These are phyloP conservation scores for Eurytoma adleriae DNA, from an alignment of 2,888 invertebrate genomes.

Conservation along the genomic window DNA sequence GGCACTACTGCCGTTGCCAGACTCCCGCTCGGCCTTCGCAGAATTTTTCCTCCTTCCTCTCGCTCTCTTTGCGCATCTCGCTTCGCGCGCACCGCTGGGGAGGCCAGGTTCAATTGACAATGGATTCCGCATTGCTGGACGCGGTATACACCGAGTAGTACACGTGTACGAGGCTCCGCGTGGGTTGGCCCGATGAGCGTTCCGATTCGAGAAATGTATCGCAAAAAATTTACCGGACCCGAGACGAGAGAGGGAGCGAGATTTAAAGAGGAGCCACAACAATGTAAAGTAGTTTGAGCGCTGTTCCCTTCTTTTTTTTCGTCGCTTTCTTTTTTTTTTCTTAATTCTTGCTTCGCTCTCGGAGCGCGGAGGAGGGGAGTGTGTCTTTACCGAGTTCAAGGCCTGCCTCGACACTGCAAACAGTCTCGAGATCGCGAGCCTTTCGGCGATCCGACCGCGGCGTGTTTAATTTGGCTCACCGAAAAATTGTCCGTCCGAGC, in stretches of 20 bases:
- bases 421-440: constrained; percentile 26
- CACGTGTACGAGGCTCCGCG: constrained; percentile 7
- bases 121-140: constrained; percentile 55
- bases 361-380: background rate
- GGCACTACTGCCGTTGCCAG: background rate
- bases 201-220: constrained; percentile 47
- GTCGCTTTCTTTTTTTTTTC: background rate
- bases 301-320: constrained; percentile 10
- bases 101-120: constrained; percentile 51
- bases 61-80: background rate
- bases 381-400: constrained; percentile 44
- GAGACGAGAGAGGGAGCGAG: constrained; percentile 20
- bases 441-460: constrained; percentile 18
- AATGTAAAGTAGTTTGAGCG: constrained; percentile 47
- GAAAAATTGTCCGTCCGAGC: constrained; percentile 40
- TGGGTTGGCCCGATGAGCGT: background rate
- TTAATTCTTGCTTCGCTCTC: no score
- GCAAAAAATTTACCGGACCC: constrained; percentile 30
- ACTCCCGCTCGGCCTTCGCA: constrained; percentile 40
- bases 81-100: background rate
- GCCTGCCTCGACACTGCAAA: constrained; percentile 30
- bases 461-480: constrained; percentile 43
- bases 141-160: constrained; percentile 45
- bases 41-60: constrained; percentile 39
- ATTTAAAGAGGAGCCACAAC: constrained; percentile 53